A percentile compares a stretch with the other conserved stretches of the same genome.
Conservation (phyloP, 64 coral and sea anemone species). For the Acropora tenuis region DNA sequence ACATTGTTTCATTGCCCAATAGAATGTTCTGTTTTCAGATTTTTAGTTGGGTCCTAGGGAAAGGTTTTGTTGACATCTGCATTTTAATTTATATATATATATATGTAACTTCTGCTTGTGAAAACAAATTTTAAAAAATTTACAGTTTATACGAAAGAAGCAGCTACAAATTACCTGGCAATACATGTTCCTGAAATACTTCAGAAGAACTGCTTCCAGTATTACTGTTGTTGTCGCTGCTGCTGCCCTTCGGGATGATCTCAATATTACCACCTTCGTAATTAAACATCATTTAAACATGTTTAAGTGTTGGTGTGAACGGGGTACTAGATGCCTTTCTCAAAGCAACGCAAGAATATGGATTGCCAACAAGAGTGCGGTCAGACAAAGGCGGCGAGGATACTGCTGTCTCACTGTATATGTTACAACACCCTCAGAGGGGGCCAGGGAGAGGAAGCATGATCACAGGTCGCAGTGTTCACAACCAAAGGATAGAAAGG, state of each 20-base stretch:
- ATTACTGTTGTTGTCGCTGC: conserved; percentile 5
- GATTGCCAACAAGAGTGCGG: conserved; percentile 34
- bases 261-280: neutral
- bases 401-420: conserved; percentile 22
- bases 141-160: conserved; percentile 18
- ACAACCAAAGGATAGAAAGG: neutral
- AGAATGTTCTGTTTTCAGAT: too few relatives aligned
- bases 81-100: too few relatives aligned
- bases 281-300: too few relatives aligned
- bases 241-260: conserved; percentile 10
- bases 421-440: conserved; percentile 31
- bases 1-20: too few relatives aligned
- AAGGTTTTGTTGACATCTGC: too few relatives aligned
- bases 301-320: too few relatives aligned
- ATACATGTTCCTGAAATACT: conserved; percentile 13
- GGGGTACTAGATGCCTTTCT: neutral
- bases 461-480: neutral
- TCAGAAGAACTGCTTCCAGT: conserved; percentile 14
- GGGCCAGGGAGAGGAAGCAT: neutral
- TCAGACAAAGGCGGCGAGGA: conserved; percentile 20
- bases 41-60: too few relatives aligned
- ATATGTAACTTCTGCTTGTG: neutral
- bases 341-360: neutral
- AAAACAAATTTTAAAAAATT: neutral
- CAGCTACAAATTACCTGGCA: conserved; percentile 22